Evolutionary conservation across 2,888 invertebrate genomes (phyloP).

Genomic region (Coecobrya sp.): DNA sequence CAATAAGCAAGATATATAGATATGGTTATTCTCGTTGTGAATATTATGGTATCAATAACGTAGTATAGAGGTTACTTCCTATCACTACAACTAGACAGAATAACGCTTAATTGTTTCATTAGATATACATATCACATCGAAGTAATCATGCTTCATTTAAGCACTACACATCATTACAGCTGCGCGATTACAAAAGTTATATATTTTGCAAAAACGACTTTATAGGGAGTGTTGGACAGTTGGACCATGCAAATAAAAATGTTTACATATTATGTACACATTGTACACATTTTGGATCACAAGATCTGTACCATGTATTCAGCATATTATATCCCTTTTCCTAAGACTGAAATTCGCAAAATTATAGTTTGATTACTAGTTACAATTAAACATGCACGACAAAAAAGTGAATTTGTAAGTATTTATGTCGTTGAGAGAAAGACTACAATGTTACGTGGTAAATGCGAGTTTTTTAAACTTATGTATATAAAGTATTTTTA

Average conservation of each 20-base stretch:
- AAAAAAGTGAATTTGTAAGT: constrained; percentile 30
- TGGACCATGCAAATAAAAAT: background rate
- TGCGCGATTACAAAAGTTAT: constrained; percentile 12
- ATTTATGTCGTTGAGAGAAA: constrained; percentile 73
- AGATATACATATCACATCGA: constrained; percentile 15
- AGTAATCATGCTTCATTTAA: background rate
- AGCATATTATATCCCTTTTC: background rate
- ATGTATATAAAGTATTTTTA: constrained; percentile 13
- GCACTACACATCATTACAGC: background rate
- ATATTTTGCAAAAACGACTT: background rate
- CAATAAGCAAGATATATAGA: constrained; percentile 31
- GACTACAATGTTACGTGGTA: constrained; percentile 66
- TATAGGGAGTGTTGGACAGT: background rate
- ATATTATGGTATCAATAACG: background rate
- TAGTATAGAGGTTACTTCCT: background rate
- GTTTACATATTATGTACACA: no score
- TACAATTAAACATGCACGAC: background rate
- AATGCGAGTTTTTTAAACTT: constrained; percentile 31
- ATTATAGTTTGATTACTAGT: background rate
- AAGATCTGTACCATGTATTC: background rate
- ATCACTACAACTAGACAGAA: background rate
- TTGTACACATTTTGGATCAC: background rate
- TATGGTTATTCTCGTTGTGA: constrained; percentile 20
- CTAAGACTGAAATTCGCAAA: background rate
- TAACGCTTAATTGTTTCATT: constrained; percentile 5